phyloP scores from a whole-genome alignment of 2,113 vertebrate species.

The Nothocercus julius region DNA sequence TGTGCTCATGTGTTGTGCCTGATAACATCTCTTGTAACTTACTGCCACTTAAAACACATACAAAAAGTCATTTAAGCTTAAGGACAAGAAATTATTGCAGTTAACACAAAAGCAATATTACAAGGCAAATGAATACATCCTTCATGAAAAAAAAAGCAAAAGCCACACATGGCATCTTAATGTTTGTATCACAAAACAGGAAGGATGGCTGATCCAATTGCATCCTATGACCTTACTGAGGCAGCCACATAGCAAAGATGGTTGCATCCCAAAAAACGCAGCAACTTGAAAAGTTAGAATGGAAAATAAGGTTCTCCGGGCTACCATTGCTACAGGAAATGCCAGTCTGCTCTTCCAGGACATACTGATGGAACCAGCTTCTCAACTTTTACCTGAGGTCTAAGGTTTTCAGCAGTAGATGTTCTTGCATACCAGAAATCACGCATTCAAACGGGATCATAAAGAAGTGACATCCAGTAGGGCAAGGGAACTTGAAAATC shows the following conservation, averaged over 20 bases:
- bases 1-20: conserved; percentile 27
- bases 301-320: neutral
- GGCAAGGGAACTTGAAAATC: neutral
- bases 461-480: neutral
- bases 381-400: neutral
- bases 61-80: conserved; percentile 63
- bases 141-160: conserved; percentile 9
- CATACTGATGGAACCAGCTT: neutral
- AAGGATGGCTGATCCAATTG: neutral
- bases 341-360: neutral
- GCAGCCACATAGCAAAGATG: neutral
- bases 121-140: conserved; percentile 72
- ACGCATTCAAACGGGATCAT: neutral
- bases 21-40: conserved; percentile 62
- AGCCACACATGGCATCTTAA: neutral
- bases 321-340: neutral
- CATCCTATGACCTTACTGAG: neutral
- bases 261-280: neutral
- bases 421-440: neutral
- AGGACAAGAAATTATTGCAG: conserved; percentile 62
- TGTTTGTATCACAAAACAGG: conserved; percentile 4
- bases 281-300: neutral
- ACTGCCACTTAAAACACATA: conserved; percentile 62
- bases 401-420: neutral
- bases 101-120: conserved; percentile 63